Evolutionary conservation across 2,797 vertebrate genomes (phyloP).

Genomic region (Novumbra hubbsi): DNA sequence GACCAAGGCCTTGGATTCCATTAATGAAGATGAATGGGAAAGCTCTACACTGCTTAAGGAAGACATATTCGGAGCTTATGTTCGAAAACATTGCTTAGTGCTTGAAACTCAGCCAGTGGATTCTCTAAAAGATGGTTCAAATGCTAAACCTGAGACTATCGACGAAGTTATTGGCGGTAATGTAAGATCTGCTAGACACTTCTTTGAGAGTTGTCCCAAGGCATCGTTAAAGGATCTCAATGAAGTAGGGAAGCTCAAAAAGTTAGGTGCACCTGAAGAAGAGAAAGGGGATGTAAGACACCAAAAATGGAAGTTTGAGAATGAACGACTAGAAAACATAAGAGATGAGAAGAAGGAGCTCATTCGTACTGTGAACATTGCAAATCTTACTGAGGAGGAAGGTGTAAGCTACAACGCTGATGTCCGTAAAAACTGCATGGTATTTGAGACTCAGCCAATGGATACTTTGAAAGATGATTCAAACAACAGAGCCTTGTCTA

Average conservation of each 20-base stretch:
- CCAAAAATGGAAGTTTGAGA: constrained; percentile 90
- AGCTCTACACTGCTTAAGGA: constrained; percentile 69
- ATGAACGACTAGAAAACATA: constrained; percentile 85
- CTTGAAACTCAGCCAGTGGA: constrained; percentile 91
- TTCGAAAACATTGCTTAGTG: constrained; percentile 84
- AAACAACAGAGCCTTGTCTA: constrained; percentile 60
- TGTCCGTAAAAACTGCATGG: constrained; percentile 82
- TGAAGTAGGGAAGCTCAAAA: constrained; percentile 84
- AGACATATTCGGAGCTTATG: constrained; percentile 81
- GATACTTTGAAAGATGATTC: constrained; percentile 82
- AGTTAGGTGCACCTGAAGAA: constrained; percentile 72
- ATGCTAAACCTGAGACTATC: constrained; percentile 61
- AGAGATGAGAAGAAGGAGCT: constrained; percentile 82
- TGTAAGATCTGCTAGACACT: constrained; percentile 82
- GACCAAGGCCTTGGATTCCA: constrained; percentile 81
- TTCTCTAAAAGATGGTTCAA: constrained; percentile 79
- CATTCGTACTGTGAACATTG: constrained; percentile 78
- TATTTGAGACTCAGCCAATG: constrained; percentile 90
- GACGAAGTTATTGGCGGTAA: constrained; percentile 87
- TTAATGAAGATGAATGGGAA: constrained; percentile 74
- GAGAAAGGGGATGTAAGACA: constrained; percentile 86
- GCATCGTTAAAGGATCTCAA: constrained; percentile 72
- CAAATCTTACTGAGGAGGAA: constrained; percentile 78
- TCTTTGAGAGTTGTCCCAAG: constrained; percentile 87
- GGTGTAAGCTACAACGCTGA: constrained; percentile 78